Percentiles rank a stretch among this genome's conserved stretches.
These are phyloP conservation scores for Bradypus variegatus DNA, from an alignment of 2,797 vertebrate genomes.

Conservation along the genomic window DNA sequence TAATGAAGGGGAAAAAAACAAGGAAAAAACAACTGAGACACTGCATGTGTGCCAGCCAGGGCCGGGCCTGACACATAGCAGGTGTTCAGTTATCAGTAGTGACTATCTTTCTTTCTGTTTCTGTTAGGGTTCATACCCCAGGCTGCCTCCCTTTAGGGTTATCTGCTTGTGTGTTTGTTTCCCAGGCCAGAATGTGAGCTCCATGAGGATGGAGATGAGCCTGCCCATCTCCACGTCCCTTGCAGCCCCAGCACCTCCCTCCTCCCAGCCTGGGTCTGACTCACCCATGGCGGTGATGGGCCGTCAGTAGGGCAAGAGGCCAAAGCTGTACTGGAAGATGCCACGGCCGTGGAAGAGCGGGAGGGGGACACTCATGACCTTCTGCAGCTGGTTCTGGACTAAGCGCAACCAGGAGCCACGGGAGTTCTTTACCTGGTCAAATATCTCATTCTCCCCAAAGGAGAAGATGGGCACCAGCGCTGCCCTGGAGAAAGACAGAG, in stretches of 20 bases:
- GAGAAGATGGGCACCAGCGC: slow-evolving; percentile 90
- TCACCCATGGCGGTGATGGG: slow-evolving; percentile 88
- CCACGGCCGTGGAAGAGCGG: slow-evolving; percentile 91
- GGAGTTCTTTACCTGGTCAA: slow-evolving; percentile 83
- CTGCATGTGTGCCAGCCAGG: neutral
- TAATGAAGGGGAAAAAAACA: too few species aligned
- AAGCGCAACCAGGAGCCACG: slow-evolving; percentile 83
- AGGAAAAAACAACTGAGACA: too few species aligned
- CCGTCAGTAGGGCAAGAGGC: slow-evolving; percentile 86
- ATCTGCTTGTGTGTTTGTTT: neutral
- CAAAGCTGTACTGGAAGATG: slow-evolving; percentile 93
- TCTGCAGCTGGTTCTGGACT: slow-evolving; percentile 82
- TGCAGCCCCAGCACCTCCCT: neutral
- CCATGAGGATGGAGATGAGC: neutral
- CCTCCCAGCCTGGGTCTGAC: slow-evolving; percentile 31
- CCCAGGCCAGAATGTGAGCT: neutral
- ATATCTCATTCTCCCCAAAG: slow-evolving; percentile 94
- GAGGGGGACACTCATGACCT: slow-evolving; percentile 86
- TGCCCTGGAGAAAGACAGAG: slow-evolving; percentile 70
- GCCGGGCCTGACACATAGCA: neutral
- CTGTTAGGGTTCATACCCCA: neutral
- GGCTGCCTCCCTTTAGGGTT: neutral
- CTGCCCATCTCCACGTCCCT: neutral
- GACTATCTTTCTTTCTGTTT: neutral
- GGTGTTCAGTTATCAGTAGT: neutral